A percentile compares a stretch with the other conserved stretches of the same genome.
Evolutionary conservation across 2,797 vertebrate genomes (phyloP).

Genomic region (Sebastes oblongus): DNA sequence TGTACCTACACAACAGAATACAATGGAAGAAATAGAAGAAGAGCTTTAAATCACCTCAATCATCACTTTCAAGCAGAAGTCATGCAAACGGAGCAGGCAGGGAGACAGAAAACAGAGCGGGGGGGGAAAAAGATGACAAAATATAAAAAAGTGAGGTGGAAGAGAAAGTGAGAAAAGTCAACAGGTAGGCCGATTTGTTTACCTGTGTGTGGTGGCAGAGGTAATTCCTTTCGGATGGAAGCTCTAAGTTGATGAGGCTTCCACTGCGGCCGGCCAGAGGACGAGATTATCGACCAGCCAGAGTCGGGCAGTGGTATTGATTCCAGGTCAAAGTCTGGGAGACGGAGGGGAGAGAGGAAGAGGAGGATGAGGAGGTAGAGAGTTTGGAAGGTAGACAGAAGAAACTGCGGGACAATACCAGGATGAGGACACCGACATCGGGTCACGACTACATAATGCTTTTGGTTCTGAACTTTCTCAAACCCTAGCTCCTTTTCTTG

Average conservation of each 20-base stretch:
- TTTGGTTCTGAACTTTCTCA: background rate
- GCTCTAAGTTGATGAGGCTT: slow-evolving; percentile 62
- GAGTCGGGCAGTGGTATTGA: slow-evolving; percentile 41
- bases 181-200: slow-evolving; percentile 41
- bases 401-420: background rate
- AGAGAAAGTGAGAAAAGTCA: slow-evolving; percentile 17
- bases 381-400: background rate
- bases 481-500: no score
- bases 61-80: background rate
- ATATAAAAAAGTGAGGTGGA: background rate
- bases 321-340: slow-evolving; percentile 44
- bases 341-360: background rate
- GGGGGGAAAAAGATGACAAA: background rate
- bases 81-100: background rate
- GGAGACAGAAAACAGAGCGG: background rate
- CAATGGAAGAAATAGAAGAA: background rate
- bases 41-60: background rate
- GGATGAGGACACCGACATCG: background rate
- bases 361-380: background rate
- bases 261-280: slow-evolving; percentile 42
- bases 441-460: background rate
- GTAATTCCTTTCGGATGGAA: slow-evolving; percentile 51
- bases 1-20: background rate
- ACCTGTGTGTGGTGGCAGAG: background rate
- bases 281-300: slow-evolving; percentile 62